Evolutionary conservation across 2,888 invertebrate genomes (phyloP).

Genomic region (Isoperla grammatica): DNA sequence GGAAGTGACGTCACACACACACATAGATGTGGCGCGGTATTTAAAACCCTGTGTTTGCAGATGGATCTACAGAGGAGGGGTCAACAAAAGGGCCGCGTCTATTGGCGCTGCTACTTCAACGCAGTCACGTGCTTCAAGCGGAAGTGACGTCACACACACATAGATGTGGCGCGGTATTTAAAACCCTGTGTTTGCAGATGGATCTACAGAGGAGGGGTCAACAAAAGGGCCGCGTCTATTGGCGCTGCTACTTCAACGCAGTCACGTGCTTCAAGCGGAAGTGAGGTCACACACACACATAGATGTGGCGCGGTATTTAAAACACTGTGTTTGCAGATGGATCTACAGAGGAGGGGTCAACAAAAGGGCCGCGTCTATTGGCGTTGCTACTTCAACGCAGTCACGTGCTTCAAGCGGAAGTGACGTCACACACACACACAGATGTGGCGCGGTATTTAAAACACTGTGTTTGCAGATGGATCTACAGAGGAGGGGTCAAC

Average conservation of each 20-base stretch:
- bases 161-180: too few relatives aligned
- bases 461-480: slow-evolving; percentile 59
- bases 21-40: too few relatives aligned
- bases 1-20: slow-evolving; percentile 40
- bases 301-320: too few relatives aligned
- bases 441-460: too few relatives aligned
- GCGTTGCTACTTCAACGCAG: slow-evolving; percentile 88
- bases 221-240: slow-evolving; percentile 64
- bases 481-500: slow-evolving; percentile 65
- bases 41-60: slow-evolving; percentile 53
- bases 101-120: slow-evolving; percentile 86
- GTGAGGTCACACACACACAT: too few relatives aligned
- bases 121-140: slow-evolving; percentile 79
- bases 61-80: slow-evolving; percentile 69
- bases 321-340: slow-evolving; percentile 58
- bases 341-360: slow-evolving; percentile 65
- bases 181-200: slow-evolving; percentile 57
- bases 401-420: slow-evolving; percentile 70
- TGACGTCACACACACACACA: too few relatives aligned
- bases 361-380: slow-evolving; percentile 67
- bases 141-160: slow-evolving; percentile 40
- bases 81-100: slow-evolving; percentile 63
- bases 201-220: slow-evolving; percentile 67
- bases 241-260: slow-evolving; percentile 89
- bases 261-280: slow-evolving; percentile 72